Evolutionary conservation across 2,797 vertebrate genomes (phyloP), one percentile per base, ranked within the genome.

Genomic region (Coluber constrictor): DNA sequence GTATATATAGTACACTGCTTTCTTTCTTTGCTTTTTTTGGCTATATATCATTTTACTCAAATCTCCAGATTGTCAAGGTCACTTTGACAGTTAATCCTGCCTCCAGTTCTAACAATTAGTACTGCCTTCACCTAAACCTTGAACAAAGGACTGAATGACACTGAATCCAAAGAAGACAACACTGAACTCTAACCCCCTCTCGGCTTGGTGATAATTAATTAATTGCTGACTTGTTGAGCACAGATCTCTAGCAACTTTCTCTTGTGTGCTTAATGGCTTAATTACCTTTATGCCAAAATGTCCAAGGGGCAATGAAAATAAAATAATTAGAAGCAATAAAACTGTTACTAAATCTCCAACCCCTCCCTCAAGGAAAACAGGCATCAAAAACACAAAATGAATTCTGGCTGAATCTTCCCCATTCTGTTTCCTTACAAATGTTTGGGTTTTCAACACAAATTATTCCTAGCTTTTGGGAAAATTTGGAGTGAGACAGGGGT

Each of bases 51-150:
- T 60, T 60, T 89, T 88, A 70, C 29, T 92, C 56, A 61, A 54
- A 61, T 47, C 70, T 90, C 56, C 25, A 60, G 43, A 89, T 61
- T 32, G 32, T 89, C 37, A 89, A 79, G 91, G 63, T 60, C 92
- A 92, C 89, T 92, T 27, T 83, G 87, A 54, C 57, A 83, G 51
- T 89, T 88, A 79, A 89, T 16, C 66, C 37, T 86, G 88, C 56
- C 29, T 86, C 83, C 70, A 61, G 25, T 51, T 27, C 43, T 47
- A 25, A 83, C 79, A 83, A 83, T 83, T 83, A 47, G 43, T 83
- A 12, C 37, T 66, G 27, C n/a, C 54, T 87, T 92, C 23, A 56
- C 5, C 60, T 32, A 47, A 47, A 27, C 27, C 87, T 57, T 83
- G 43, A 54, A 60, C 59, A n/a, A 74, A 92, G 4, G 43, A 79